phyloP scores from a whole-genome alignment of 1,140 invertebrate genomes.

The Drosophila bocki region DNA sequence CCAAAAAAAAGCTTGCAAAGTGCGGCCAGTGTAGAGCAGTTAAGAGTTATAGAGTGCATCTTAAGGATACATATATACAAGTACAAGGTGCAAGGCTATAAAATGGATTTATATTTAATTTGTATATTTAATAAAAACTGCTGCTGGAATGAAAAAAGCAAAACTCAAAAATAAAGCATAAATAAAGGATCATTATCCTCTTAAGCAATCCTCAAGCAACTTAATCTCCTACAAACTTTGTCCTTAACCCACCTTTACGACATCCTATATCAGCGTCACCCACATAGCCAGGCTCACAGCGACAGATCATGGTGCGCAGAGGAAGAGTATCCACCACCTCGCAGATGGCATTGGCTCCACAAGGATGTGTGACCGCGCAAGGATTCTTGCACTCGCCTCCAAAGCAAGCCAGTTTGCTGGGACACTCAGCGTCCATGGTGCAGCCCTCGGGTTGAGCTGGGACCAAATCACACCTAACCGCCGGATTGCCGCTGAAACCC shows the following conservation, averaged over 20 bases:
- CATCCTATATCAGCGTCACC: constrained; percentile 94
- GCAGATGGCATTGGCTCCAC: constrained; percentile 92
- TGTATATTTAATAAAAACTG: constrained; percentile 22
- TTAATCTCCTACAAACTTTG: background rate
- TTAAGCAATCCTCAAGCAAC: background rate
- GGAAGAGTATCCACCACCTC: constrained; percentile 93
- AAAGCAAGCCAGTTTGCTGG: constrained; percentile 93
- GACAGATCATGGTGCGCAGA: constrained; percentile 94
- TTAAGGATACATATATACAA: constrained; percentile 57
- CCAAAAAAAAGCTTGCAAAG: background rate
- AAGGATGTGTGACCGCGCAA: constrained; percentile 91
- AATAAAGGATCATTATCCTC: background rate
- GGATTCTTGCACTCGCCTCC: constrained; percentile 93
- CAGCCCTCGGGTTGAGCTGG: constrained; percentile 89
- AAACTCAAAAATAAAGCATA: constrained; percentile 63
- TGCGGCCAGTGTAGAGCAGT: constrained; percentile 55
- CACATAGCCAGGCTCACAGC: constrained; percentile 92
- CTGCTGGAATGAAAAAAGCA: constrained; percentile 78
- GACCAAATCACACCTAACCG: constrained; percentile 88
- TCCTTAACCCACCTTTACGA: constrained; percentile 86
- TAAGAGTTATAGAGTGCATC: constrained; percentile 75
- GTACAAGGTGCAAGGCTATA: constrained; percentile 54
- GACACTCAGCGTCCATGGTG: constrained; percentile 92
- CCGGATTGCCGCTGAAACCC: constrained; percentile 92
- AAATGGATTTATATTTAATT: constrained; percentile 10